These are phyloP conservation scores for Crypturellus undulatus DNA, from an alignment of 2,113 vertebrate genomes.

Conservation along the genomic window DNA sequence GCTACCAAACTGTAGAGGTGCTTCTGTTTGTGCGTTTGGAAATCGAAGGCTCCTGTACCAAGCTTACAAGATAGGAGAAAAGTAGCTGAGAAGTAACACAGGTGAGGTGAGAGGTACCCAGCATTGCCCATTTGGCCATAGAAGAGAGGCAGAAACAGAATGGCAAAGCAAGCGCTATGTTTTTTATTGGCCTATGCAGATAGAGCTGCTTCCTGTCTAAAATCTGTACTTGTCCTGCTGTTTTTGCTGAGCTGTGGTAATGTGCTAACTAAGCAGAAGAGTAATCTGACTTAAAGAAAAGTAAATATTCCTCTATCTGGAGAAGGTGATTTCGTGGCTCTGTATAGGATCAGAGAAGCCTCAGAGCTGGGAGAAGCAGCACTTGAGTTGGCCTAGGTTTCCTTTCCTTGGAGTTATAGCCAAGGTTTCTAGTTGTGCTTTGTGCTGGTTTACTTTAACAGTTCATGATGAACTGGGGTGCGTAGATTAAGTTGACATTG, in stretches of 20 bases:
- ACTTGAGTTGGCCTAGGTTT: background rate
- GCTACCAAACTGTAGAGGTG: background rate
- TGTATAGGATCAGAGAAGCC: background rate
- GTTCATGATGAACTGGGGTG: background rate
- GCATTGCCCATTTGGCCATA: background rate
- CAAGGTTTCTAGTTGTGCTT: background rate
- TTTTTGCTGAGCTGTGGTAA: background rate
- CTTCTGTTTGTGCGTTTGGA: background rate
- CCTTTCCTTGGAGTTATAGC: background rate
- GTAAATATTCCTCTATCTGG: background rate
- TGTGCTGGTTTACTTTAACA: background rate
- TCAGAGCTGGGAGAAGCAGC: fast-evolving
- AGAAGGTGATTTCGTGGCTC: background rate
- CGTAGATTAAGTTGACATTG: background rate
- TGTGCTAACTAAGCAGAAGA: background rate
- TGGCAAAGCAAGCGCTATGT: background rate
- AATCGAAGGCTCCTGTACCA: background rate
- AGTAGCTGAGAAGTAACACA: background rate
- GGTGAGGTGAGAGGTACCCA: background rate
- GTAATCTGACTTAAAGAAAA: background rate
- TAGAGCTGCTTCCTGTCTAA: background rate
- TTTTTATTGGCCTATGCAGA: background rate
- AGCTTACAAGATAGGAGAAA: background rate
- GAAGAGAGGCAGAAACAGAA: background rate
- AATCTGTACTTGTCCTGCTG: background rate